phyloP scores from a whole-genome alignment of 1,140 invertebrate genomes.

The Temnothorax nylanderi region DNA sequence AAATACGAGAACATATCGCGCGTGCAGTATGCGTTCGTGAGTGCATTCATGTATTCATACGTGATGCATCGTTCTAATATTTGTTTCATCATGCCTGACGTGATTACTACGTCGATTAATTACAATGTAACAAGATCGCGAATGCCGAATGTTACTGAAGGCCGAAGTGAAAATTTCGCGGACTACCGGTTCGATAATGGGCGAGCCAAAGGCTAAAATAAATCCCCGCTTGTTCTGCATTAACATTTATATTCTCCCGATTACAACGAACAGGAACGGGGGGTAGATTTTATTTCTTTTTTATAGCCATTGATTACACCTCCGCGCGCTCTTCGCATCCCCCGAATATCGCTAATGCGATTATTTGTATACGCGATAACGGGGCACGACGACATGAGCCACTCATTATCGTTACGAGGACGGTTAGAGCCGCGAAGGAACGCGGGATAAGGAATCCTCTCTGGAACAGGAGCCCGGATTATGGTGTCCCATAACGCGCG shows the following conservation, averaged over 20 bases:
- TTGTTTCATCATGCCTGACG: conserved; percentile 46
- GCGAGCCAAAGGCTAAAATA: not conserved
- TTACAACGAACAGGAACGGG: not conserved
- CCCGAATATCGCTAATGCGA: conserved; percentile 18
- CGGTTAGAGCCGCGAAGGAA: conserved; percentile 69
- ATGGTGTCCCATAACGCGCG: conserved; percentile 71
- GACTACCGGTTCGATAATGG: not conserved
- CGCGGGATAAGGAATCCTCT: conserved; percentile 70
- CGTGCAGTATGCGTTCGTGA: not conserved
- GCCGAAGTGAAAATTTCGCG: not conserved
- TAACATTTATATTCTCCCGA: not conserved
- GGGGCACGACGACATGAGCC: conserved; percentile 32
- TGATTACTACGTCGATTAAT: conserved; percentile 48
- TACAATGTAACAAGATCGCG: conserved; percentile 10
- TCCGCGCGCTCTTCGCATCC: not conserved
- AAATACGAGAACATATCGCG: conserved; percentile 23
- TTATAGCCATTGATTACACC: conserved; percentile 18
- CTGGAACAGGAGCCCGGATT: conserved; percentile 66
- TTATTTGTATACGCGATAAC: conserved; percentile 49
- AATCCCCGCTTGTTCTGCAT: not conserved
- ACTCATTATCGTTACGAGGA: conserved; percentile 71
- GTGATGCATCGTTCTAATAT: conserved; percentile 20
- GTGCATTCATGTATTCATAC: conserved; percentile 22
- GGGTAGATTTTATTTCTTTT: not conserved
- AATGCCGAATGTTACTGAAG: not conserved